Percentiles rank a stretch among this genome's conserved stretches.
These are phyloP conservation scores for Heterocephalus glaber DNA, from an alignment of 2,113 vertebrate genomes.

Conservation along the genomic window DNA sequence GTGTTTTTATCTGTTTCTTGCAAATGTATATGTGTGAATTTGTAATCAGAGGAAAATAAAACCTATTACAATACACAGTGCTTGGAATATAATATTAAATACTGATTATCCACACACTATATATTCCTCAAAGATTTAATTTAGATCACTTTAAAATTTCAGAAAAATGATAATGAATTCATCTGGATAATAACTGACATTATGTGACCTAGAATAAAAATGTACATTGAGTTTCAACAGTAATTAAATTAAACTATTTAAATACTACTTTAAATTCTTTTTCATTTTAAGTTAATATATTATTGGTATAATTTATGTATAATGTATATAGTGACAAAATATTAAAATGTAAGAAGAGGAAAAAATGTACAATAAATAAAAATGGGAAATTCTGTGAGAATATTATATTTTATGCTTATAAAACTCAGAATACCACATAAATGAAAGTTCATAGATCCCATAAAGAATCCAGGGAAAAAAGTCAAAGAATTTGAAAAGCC, in stretches of 20 bases:
- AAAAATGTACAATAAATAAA: slow-evolving; percentile 35
- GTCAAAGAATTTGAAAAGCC: slow-evolving; percentile 7
- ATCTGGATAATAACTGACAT: background rate
- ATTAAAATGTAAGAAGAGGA: slow-evolving; percentile 21
- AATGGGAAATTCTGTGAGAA: slow-evolving; percentile 34
- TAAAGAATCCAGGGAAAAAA: slow-evolving; percentile 24
- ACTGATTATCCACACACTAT: background rate
- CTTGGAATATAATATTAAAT: slow-evolving; percentile 31
- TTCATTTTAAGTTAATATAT: background rate
- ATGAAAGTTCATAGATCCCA: slow-evolving; percentile 30
- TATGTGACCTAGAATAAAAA: background rate
- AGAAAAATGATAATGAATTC: background rate
- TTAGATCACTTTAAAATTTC: slow-evolving; percentile 24
- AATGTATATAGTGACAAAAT: slow-evolving; percentile 42
- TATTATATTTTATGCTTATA: slow-evolving; percentile 2
- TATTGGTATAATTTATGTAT: slow-evolving; percentile 1
- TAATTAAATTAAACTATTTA: background rate
- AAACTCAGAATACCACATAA: slow-evolving; percentile 21
- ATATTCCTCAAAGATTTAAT: background rate
- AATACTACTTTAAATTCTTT: slow-evolving; percentile 44
- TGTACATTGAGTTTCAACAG: slow-evolving; percentile 42
- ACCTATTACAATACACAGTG: slow-evolving; percentile 5
- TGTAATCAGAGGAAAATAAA: slow-evolving; percentile 29
- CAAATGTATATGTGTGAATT: slow-evolving; percentile 12
- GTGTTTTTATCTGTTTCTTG: background rate